Percentiles rank a stretch among this genome's conserved stretches.
These are phyloP conservation scores for Volucella inflata DNA, from an alignment of 2,888 invertebrate genomes.

Conservation along the genomic window DNA sequence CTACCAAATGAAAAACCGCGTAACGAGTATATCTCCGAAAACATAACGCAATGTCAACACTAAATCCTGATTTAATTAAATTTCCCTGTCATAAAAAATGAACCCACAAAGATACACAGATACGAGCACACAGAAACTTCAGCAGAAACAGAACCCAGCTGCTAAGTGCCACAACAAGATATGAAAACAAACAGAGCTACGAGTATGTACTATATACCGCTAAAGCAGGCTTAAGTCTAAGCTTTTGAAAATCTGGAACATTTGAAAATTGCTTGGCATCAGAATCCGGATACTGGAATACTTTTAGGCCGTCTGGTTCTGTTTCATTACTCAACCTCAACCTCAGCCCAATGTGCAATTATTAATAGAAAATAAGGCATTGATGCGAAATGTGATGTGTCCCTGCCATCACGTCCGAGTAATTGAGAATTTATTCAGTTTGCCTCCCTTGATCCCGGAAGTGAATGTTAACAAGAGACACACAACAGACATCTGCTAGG, in stretches of 20 bases:
- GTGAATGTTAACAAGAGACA: slow-evolving; percentile 57
- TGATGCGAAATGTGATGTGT: slow-evolving; percentile 7
- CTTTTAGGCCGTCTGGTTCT: no score
- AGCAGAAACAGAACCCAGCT: slow-evolving; percentile 1
- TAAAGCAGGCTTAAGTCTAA: slow-evolving; percentile 51
- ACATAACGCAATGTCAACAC: slow-evolving; percentile 67
- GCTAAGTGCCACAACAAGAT: slow-evolving; percentile 42
- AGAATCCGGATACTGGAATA: neutral
- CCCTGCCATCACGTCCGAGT: slow-evolving; percentile 48
- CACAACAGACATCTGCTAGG: slow-evolving; percentile 26
- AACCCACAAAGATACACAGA: slow-evolving; percentile 15
- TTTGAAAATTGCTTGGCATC: neutral
- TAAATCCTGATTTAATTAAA: slow-evolving; percentile 75
- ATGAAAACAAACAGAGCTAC: neutral
- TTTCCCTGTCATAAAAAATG: slow-evolving; percentile 26
- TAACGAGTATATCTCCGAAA: slow-evolving; percentile 54
- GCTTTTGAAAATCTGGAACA: slow-evolving; percentile 21
- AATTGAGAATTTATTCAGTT: slow-evolving; percentile 69
- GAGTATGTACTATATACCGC: neutral
- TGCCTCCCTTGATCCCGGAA: slow-evolving; percentile 53
- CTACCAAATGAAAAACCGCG: slow-evolving; percentile 36
- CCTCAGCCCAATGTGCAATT: slow-evolving; percentile 38
- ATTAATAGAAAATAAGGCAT: slow-evolving; percentile 52
- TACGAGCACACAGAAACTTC: no score
- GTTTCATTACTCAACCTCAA: neutral